Evolutionary conservation across 2,797 vertebrate species (phyloP).

Genomic region (Ispidina lecontei): DNA sequence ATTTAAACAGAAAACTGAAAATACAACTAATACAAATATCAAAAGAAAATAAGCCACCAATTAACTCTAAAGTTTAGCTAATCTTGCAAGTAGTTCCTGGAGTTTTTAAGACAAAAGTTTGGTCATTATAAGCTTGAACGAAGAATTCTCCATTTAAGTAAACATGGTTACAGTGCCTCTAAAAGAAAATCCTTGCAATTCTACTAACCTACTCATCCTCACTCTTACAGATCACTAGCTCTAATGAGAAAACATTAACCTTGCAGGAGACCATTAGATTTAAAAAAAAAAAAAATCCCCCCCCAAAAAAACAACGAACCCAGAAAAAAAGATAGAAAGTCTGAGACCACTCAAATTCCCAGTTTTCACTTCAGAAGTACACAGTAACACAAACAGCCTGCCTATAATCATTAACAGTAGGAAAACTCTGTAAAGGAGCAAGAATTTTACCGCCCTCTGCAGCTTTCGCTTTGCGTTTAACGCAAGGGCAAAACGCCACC

Average conservation of each 20-base stretch:
- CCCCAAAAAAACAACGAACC: background rate
- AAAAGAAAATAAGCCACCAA: background rate
- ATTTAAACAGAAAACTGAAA: background rate
- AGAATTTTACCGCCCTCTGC: constrained; percentile 69
- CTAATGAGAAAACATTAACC: background rate
- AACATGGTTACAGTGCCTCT: background rate
- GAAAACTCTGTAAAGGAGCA: constrained; percentile 36
- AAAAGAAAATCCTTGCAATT: background rate
- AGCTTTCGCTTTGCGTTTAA: constrained; percentile 26
- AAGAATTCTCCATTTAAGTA: background rate
- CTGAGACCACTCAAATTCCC: background rate
- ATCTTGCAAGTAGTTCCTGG: background rate
- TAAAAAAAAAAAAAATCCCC: no score
- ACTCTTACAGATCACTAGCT: background rate
- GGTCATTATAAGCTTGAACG: background rate
- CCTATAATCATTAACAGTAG: background rate
- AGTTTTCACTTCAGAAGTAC: background rate
- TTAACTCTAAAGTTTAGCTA: background rate
- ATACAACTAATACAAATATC: background rate
- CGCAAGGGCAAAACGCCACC: constrained; percentile 23
- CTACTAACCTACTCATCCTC: background rate
- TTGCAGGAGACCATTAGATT: background rate
- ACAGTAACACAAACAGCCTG: background rate
- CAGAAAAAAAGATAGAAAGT: background rate
- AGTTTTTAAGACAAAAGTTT: constrained; percentile 38